phyloP scores from a whole-genome alignment of 2,888 invertebrate genomes.

The Cosmia trapezina region DNA sequence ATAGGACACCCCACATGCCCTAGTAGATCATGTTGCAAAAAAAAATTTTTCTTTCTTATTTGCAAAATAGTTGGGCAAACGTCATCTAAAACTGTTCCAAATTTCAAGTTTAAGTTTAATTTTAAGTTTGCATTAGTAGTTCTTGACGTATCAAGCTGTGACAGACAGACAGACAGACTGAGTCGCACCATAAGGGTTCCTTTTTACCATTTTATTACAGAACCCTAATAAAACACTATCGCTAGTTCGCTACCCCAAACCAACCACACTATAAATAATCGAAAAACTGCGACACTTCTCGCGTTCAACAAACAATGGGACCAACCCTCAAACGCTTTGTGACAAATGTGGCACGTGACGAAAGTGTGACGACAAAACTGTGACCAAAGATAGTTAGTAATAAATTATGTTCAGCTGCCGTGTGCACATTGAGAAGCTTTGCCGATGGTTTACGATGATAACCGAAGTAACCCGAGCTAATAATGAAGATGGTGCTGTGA shows the following conservation, averaged over 20 bases:
- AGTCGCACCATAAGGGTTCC: no score
- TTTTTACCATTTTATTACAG: no score
- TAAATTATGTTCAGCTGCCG: constrained; percentile 54
- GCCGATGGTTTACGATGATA: constrained; percentile 22
- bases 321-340: constrained; percentile 46
- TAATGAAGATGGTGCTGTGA: not conserved
- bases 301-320: constrained; percentile 49
- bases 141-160: no score
- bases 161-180: no score
- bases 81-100: no score
- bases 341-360: constrained; percentile 58
- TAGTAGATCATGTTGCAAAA: no score
- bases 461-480: constrained; percentile 23
- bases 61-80: no score
- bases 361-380: constrained; percentile 57
- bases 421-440: constrained; percentile 31
- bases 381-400: constrained; percentile 53
- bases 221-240: not conserved
- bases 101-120: no score
- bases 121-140: no score
- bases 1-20: no score
- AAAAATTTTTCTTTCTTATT: no score
- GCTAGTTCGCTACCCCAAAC: constrained; percentile 6
- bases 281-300: constrained; percentile 39
- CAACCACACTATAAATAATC: constrained; percentile 46